Evolutionary conservation across 2,113 vertebrate species (phyloP).

Genomic region (Sterrhoptilus dennistouni): DNA sequence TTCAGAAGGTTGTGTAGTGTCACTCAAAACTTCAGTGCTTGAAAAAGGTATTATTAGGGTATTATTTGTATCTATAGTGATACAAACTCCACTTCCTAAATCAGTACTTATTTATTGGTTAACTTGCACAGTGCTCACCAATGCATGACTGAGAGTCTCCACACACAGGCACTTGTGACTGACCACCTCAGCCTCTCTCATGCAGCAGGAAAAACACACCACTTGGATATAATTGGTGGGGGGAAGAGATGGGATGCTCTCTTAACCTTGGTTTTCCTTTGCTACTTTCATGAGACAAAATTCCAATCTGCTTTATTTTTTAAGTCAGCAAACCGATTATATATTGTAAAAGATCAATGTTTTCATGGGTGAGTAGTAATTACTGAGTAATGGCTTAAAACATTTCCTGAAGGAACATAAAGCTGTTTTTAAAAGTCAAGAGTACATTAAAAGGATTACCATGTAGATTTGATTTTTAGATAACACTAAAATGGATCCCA

Average conservation of each 20-base stretch:
- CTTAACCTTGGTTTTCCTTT: slow-evolving; percentile 39
- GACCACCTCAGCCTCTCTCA: background rate
- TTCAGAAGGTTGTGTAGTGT: background rate
- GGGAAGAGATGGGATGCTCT: background rate
- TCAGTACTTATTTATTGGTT: background rate
- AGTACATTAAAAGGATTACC: slow-evolving; percentile 90
- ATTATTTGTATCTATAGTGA: background rate
- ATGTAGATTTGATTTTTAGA: slow-evolving; percentile 92
- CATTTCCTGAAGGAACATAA: slow-evolving; percentile 83
- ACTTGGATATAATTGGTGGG: background rate
- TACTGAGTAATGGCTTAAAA: slow-evolving; percentile 84
- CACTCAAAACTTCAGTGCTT: background rate
- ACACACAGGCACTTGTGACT: background rate
- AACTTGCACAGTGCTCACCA: background rate
- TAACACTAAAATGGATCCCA: slow-evolving; percentile 92
- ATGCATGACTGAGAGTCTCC: background rate
- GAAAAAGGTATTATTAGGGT: background rate
- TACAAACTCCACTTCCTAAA: background rate
- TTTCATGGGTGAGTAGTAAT: slow-evolving; percentile 82
- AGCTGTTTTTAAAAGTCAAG: slow-evolving; percentile 82
- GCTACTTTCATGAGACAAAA: slow-evolving; percentile 25
- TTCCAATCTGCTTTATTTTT: slow-evolving; percentile 64
- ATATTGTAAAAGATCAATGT: slow-evolving; percentile 77
- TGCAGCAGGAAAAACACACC: background rate
- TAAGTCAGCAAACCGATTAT: slow-evolving; percentile 61